Conservation (phyloP, 2,888 invertebrate species). For the Bimastos eiseni region DNA sequence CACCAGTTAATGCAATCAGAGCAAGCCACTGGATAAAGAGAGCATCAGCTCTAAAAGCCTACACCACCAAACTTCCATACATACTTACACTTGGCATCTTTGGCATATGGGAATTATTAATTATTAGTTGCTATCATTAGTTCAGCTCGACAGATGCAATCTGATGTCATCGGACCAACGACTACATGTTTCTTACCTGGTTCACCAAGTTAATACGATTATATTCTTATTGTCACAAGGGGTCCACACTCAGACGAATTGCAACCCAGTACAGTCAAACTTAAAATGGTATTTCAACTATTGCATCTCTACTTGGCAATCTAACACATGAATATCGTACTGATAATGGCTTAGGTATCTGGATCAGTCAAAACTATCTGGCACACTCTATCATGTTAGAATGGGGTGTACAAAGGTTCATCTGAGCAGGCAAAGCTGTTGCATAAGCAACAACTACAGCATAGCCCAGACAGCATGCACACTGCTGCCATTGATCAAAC, state of each 20-base stretch:
- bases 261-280: background rate
- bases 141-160: too few relatives aligned
- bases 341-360: background rate
- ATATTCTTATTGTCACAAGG: background rate
- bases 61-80: too few relatives aligned
- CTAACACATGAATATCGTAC: background rate
- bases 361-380: background rate
- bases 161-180: too few relatives aligned
- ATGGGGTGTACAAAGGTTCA: background rate
- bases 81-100: too few relatives aligned
- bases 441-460: background rate
- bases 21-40: too few relatives aligned
- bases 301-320: background rate
- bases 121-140: too few relatives aligned
- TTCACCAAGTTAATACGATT: too few relatives aligned
- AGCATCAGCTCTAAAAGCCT: too few relatives aligned
- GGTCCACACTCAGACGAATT: background rate
- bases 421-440: background rate
- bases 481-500: background rate
- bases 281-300: slow-evolving; percentile 2
- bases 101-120: too few relatives aligned
- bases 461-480: background rate
- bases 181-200: too few relatives aligned
- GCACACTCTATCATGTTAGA: background rate
- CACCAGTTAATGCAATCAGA: too few relatives aligned